phyloP scores from a whole-genome alignment of 2,888 invertebrate species.

The Lacanobia oleracea region DNA sequence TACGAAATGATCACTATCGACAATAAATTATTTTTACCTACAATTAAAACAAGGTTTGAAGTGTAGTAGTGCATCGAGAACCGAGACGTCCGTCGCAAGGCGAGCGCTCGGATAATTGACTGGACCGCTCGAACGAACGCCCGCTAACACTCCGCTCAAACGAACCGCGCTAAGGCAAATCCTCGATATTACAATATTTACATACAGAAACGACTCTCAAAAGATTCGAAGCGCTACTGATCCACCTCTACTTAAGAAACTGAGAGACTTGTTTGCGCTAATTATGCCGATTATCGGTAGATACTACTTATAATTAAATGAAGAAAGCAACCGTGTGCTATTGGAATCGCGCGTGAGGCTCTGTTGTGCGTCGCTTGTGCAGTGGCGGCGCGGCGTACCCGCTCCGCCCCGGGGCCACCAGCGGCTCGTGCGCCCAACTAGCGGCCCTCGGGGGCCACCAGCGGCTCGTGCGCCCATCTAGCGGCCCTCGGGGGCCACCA shows the following conservation, averaged over 20 bases:
- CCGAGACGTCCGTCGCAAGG: constrained; percentile 76
- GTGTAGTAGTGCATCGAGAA: constrained; percentile 83
- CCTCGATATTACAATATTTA: constrained; percentile 88
- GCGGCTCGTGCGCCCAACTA: no score
- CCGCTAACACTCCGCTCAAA: constrained; percentile 77
- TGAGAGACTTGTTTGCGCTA: constrained; percentile 86
- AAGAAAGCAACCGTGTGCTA: constrained; percentile 88
- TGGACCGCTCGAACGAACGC: constrained; percentile 81
- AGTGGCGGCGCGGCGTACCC: constrained; percentile 45
- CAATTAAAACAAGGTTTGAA: constrained; percentile 88
- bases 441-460: no score
- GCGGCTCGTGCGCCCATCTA: no score
- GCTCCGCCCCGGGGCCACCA: neutral
- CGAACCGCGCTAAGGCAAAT: constrained; percentile 85
- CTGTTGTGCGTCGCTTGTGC: constrained; percentile 85
- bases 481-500: neutral
- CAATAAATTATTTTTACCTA: constrained; percentile 89
- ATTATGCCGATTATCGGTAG: constrained; percentile 84
- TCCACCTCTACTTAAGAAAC: constrained; percentile 89
- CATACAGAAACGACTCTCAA: constrained; percentile 83
- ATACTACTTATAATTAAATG: constrained; percentile 88
- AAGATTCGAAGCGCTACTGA: constrained; percentile 89
- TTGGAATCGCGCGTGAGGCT: constrained; percentile 84
- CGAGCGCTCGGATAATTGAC: constrained; percentile 88
- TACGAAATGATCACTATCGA: constrained; percentile 90